Conservation (phyloP, 2,888 invertebrate species). For the Acrocera orbiculus region DNA sequence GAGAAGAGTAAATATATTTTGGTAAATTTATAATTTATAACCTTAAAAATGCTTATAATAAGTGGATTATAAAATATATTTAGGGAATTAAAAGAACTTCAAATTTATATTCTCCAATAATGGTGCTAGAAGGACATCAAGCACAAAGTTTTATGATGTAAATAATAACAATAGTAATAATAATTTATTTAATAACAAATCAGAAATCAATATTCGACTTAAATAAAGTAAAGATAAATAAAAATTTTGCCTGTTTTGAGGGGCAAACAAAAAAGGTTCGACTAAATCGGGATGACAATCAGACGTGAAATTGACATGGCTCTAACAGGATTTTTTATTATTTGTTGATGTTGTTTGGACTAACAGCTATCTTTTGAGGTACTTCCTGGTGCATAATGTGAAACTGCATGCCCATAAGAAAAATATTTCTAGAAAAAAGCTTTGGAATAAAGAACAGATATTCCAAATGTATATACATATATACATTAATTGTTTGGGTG, state of each 20-base stretch:
- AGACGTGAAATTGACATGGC: slow-evolving; percentile 25
- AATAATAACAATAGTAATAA: too few species aligned
- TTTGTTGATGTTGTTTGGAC: slow-evolving; percentile 26
- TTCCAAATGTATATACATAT: slow-evolving; percentile 20
- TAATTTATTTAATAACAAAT: too few species aligned
- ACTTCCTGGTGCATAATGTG: slow-evolving; percentile 19
- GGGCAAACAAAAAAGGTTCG: too few species aligned
- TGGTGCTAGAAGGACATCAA: slow-evolving; percentile 90
- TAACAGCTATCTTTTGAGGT: slow-evolving; percentile 18
- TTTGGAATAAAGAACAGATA: slow-evolving; percentile 1
- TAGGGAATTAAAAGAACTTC: slow-evolving; percentile 66
- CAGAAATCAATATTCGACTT: too few species aligned
- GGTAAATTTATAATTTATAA: too few species aligned
- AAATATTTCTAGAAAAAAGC: neutral
- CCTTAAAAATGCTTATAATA: too few species aligned
- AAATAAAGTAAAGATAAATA: too few species aligned
- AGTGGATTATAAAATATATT: too few species aligned
- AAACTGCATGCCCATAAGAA: neutral
- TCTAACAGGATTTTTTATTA: slow-evolving; percentile 29
- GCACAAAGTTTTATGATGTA: too few species aligned
- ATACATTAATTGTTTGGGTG: slow-evolving; percentile 27
- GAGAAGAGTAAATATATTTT: too few species aligned
- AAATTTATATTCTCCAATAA: slow-evolving; percentile 77
- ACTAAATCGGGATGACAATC: slow-evolving; percentile 24
- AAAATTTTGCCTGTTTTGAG: too few species aligned